These are phyloP conservation scores for Rhombomys opimus DNA, from an alignment of 2,113 vertebrate genomes.

Conservation along the genomic window DNA sequence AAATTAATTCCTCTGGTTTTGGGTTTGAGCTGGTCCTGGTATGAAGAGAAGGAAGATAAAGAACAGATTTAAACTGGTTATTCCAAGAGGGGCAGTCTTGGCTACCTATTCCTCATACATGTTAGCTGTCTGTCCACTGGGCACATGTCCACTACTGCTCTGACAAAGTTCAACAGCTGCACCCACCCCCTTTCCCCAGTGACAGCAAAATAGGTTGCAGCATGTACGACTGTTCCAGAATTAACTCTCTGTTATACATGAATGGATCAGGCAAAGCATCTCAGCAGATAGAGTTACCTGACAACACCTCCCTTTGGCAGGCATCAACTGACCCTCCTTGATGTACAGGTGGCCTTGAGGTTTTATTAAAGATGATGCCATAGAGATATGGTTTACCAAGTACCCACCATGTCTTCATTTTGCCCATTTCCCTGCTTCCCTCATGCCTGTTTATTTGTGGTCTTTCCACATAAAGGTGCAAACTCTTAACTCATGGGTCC, in stretches of 20 bases:
- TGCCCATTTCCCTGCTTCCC: not conserved
- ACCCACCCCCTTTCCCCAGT: not conserved
- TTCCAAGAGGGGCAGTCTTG: constrained; percentile 66
- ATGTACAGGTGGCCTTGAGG: not conserved
- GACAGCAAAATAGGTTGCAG: not conserved
- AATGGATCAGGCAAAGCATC: not conserved
- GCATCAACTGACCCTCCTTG: not conserved
- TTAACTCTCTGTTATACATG: not conserved
- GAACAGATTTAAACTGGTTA: constrained; percentile 82
- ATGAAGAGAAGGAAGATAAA: constrained; percentile 81
- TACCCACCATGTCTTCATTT: not conserved
- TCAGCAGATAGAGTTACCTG: not conserved
- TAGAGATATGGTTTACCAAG: not conserved
- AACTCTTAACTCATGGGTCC: not conserved
- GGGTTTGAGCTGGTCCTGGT: constrained; percentile 79
- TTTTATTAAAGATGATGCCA: not conserved
- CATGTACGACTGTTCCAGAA: not conserved
- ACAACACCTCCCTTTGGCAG: not conserved
- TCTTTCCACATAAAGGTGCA: not conserved
- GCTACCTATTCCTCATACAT: not conserved
- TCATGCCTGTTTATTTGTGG: not conserved
- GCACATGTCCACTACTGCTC: not conserved
- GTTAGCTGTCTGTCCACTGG: not conserved
- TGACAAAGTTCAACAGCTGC: not conserved
- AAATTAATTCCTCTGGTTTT: constrained; percentile 85